Percentiles rank a stretch among this genome's conserved stretches.
These are phyloP conservation scores for Xiphorhynchus elegans DNA, from an alignment of 2,113 vertebrate species.

Conservation along the genomic window DNA sequence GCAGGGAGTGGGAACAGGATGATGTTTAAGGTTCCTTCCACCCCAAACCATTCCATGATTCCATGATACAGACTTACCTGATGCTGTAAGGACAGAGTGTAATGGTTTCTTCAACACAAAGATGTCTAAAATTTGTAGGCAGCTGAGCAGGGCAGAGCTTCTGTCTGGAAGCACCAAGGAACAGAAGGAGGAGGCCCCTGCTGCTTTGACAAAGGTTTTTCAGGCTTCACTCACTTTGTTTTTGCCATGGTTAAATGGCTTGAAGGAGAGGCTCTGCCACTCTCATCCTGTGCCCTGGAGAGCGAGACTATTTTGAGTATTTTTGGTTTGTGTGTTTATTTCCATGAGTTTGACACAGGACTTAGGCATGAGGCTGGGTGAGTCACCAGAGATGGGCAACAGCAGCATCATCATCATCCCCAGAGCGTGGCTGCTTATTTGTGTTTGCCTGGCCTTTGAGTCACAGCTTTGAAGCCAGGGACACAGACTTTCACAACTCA, in stretches of 20 bases:
- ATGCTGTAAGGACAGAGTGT: not conserved
- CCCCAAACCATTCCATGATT: too few species aligned
- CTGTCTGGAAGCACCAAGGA: not conserved
- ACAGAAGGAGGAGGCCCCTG: not conserved
- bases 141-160: not conserved
- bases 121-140: not conserved
- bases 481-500: not conserved
- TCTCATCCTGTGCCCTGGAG: not conserved
- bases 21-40: not conserved
- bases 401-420: not conserved
- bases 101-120: not conserved
- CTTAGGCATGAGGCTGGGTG: constrained; percentile 6
- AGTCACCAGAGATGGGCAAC: not conserved
- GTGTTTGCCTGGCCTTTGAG: not conserved
- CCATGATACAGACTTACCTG: rapidly evolving
- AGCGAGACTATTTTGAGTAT: not conserved
- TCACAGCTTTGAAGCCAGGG: not conserved
- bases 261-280: not conserved
- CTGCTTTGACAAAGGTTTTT: not conserved
- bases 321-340: not conserved
- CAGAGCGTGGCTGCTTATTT: not conserved
- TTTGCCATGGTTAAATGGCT: not conserved
- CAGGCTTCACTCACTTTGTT: not conserved
- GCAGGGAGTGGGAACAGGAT: not conserved
- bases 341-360: not conserved